Evolutionary conservation across 2,888 invertebrate genomes (phyloP).

Genomic region (Mylabris sibirica): DNA sequence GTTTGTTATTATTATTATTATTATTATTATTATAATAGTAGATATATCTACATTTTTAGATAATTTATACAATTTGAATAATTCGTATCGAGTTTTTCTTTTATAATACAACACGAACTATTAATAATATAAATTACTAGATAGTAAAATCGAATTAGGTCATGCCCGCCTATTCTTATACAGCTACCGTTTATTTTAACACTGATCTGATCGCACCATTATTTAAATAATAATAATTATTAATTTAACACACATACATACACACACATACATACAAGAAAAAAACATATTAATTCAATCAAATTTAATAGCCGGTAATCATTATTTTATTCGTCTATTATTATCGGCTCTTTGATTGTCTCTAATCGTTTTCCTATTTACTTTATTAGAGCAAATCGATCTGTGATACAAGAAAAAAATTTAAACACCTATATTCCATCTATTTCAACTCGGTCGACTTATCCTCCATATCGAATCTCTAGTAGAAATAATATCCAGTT

Average conservation of each 20-base stretch:
- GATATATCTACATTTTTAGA: background rate
- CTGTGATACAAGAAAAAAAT: background rate
- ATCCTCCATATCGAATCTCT: too few relatives aligned
- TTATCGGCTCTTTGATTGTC: background rate
- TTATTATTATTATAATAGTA: too few relatives aligned
- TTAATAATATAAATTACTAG: background rate
- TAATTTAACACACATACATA: too few relatives aligned
- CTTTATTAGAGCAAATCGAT: conserved; percentile 20
- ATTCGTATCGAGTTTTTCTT: background rate
- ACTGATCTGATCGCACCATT: background rate
- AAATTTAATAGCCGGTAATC: background rate
- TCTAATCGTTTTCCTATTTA: background rate
- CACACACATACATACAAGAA: too few relatives aligned
- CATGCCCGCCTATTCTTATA: conserved; percentile 6
- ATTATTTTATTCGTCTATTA: background rate
- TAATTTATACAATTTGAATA: conserved; percentile 9
- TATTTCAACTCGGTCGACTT: too few relatives aligned
- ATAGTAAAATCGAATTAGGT: background rate
- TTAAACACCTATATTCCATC: too few relatives aligned
- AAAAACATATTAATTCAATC: background rate
- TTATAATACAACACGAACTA: background rate
- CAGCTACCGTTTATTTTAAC: background rate
- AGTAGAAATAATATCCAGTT: too few relatives aligned
- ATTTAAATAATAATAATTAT: conserved; percentile 4
- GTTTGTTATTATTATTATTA: background rate